Conservation (phyloP, 2,113 vertebrate species). For the Gavia stellata region DNA sequence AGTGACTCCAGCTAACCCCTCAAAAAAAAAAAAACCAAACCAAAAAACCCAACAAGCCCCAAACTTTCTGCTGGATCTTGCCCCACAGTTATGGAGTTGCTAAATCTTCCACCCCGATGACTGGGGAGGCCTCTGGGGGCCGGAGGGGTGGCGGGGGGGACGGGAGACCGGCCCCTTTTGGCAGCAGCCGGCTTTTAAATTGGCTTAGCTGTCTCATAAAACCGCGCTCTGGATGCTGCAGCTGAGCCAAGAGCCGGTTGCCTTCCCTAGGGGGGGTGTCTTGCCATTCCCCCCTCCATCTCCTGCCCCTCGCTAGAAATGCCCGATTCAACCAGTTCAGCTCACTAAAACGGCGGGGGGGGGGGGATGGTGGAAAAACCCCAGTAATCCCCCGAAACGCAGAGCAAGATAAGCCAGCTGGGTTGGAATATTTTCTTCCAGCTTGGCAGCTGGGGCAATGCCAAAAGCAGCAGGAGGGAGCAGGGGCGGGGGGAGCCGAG, state of each 20-base stretch:
- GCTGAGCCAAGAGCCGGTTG: neutral
- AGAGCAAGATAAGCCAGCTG: neutral
- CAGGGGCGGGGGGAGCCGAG: neutral
- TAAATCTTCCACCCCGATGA: neutral
- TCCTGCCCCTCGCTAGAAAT: neutral
- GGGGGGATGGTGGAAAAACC: too few relatives aligned
- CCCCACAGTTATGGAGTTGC: neutral
- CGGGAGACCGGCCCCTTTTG: neutral
- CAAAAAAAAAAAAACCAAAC: neutral
- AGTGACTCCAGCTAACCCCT: conserved; percentile 1
- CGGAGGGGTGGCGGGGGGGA: neutral
- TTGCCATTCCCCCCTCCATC: neutral
- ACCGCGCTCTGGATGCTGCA: fast-evolving
- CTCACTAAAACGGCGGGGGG: neutral
- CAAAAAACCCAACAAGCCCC: neutral
- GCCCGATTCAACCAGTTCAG: neutral
- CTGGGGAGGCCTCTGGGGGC: neutral
- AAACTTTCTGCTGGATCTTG: neutral
- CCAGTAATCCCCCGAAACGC: neutral
- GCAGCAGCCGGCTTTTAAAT: neutral
- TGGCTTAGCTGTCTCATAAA: neutral
- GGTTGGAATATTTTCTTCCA: neutral
- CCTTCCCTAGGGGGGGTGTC: neutral
- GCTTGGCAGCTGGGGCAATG: neutral
- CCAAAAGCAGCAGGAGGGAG: neutral